These are phyloP conservation scores for Drosophila nigricruria DNA, from an alignment of 2,888 invertebrate genomes.

Conservation along the genomic window DNA sequence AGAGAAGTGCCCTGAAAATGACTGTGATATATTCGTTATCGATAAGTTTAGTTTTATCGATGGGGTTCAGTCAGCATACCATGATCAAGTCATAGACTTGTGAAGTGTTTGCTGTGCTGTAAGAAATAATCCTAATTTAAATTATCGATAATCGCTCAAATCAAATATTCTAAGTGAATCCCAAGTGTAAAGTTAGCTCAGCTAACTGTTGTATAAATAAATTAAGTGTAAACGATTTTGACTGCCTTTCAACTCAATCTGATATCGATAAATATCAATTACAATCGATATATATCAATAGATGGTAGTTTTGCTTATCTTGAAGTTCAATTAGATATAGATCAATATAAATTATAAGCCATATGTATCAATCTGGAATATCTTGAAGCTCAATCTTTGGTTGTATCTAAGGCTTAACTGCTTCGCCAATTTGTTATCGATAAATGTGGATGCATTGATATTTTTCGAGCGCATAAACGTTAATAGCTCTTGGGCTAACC, in stretches of 20 bases:
- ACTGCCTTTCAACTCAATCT: background rate
- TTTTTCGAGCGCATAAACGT: background rate
- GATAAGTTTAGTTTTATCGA: background rate
- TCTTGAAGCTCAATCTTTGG: background rate
- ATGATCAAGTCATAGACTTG: background rate
- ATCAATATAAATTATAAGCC: no score
- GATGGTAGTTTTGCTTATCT: background rate
- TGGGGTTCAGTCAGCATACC: background rate
- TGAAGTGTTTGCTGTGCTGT: background rate
- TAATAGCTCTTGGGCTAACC: background rate
- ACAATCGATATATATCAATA: background rate
- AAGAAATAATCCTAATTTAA: no score
- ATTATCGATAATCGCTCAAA: background rate
- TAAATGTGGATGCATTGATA: background rate
- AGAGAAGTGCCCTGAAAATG: background rate
- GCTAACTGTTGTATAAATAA: slow-evolving; percentile 2
- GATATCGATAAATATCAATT: background rate
- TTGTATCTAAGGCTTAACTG: background rate
- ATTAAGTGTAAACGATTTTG: no score
- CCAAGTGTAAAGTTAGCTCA: background rate
- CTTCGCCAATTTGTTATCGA: background rate
- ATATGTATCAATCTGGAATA: no score
- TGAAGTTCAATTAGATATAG: background rate
- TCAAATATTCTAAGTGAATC: background rate
- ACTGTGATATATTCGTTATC: background rate